Percentiles rank a stretch among this genome's conserved stretches.
phyloP scores from a whole-genome alignment of 2,888 invertebrate species.

The Nebria brevicollis region DNA sequence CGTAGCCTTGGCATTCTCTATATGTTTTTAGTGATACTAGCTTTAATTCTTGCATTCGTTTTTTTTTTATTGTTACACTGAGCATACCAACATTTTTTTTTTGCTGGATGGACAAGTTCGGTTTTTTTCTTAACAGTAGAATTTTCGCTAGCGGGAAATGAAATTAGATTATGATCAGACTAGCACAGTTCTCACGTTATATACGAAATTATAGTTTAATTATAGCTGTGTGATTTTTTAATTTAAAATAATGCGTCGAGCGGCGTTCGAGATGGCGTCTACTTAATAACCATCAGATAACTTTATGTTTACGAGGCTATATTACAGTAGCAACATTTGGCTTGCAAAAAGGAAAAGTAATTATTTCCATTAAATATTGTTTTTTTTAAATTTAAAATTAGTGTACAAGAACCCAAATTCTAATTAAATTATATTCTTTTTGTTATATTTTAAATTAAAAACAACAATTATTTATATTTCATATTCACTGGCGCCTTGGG shows the following conservation, averaged over 20 bases:
- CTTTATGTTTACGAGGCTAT: not conserved
- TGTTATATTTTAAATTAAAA: not conserved
- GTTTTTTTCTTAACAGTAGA: not conserved
- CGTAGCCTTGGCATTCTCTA: slow-evolving; percentile 39
- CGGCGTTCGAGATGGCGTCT: not conserved
- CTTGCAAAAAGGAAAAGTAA: not conserved
- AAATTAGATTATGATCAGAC: slow-evolving; percentile 40
- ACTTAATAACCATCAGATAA: not conserved
- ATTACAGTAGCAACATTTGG: not conserved
- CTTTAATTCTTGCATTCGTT: slow-evolving; percentile 14
- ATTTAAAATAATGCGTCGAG: slow-evolving; percentile 15
- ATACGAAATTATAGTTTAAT: slow-evolving; percentile 37
- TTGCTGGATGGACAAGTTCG: slow-evolving; percentile 10
- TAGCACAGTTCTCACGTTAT: slow-evolving; percentile 40
- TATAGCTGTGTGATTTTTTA: slow-evolving; percentile 37
- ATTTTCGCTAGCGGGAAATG: slow-evolving; percentile 36
- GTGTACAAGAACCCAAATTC: not conserved
- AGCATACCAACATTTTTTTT: slow-evolving; percentile 30
- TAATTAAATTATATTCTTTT: not conserved
- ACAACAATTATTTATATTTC: not conserved
- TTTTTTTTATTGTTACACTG: slow-evolving; percentile 11
- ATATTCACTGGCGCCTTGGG: slow-evolving; percentile 16
- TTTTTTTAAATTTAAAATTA: not conserved
- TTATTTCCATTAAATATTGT: too few relatives aligned
- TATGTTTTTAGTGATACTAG: slow-evolving; percentile 37